These are phyloP conservation scores for Drosophila leontia DNA, from an alignment of 1,140 invertebrate genomes.

Conservation along the genomic window DNA sequence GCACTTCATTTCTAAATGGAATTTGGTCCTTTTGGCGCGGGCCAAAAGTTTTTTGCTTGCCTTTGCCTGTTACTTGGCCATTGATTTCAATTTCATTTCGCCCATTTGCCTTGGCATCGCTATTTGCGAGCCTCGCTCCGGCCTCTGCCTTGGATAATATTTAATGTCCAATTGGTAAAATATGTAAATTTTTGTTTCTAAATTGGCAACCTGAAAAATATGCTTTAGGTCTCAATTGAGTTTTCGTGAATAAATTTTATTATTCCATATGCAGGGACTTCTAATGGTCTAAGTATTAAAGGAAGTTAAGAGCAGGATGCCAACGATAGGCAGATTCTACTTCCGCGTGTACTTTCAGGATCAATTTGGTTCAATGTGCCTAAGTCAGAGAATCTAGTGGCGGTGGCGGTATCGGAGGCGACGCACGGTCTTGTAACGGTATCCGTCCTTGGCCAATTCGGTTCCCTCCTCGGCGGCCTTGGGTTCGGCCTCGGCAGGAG, in stretches of 20 bases:
- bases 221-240: constrained; percentile 2
- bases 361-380: constrained; percentile 77
- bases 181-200: constrained; percentile 16
- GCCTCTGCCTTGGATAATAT: constrained; percentile 31
- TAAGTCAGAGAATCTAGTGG: constrained; percentile 59
- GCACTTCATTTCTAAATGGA: constrained; percentile 78
- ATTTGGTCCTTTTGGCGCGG: constrained; percentile 57
- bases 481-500: constrained; percentile 30
- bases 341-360: constrained; percentile 65
- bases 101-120: constrained; percentile 6
- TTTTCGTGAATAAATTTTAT: constrained; percentile 78
- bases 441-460: constrained; percentile 75
- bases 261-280: constrained; percentile 67
- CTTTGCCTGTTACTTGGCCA: constrained; percentile 58
- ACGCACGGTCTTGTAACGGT: constrained; percentile 81
- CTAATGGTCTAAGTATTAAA: constrained; percentile 27
- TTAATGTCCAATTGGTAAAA: constrained; percentile 70
- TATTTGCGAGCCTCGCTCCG: constrained; percentile 4
- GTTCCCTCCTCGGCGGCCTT: constrained; percentile 64
- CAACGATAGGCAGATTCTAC: constrained; percentile 5
- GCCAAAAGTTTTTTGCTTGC: constrained; percentile 51
- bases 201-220: constrained; percentile 4
- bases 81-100: constrained; percentile 73
- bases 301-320: constrained; percentile 1
- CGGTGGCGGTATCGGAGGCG: constrained; percentile 76